Percentiles rank a stretch among this genome's conserved stretches.
phyloP scores from a whole-genome alignment of 2,113 vertebrate species.

The Chaenocephalus aceratus region DNA sequence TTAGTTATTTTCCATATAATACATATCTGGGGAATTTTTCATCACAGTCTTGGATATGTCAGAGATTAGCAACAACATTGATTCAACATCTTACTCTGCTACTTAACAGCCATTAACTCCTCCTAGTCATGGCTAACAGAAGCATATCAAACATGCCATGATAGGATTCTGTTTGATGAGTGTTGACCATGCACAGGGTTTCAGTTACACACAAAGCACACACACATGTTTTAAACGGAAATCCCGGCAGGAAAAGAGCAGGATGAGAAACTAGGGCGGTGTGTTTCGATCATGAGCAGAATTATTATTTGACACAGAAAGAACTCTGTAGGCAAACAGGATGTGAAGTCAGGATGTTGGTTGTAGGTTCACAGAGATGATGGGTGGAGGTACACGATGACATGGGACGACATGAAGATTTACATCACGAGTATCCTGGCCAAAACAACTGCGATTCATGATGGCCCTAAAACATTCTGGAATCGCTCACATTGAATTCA shows the following conservation, averaged over 20 bases:
- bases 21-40: too few relatives aligned
- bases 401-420: neutral
- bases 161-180: neutral
- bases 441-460: too few relatives aligned
- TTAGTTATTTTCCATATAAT: too few relatives aligned
- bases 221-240: conserved; percentile 2
- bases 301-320: neutral
- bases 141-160: neutral
- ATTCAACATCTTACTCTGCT: too few relatives aligned
- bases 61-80: too few relatives aligned
- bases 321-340: neutral
- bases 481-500: too few relatives aligned
- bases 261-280: neutral
- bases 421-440: too few relatives aligned
- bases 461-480: too few relatives aligned
- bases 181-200: conserved; percentile 6
- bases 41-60: too few relatives aligned
- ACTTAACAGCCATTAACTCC: too few relatives aligned
- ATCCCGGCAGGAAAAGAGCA: conserved; percentile 7
- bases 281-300: conserved; percentile 1
- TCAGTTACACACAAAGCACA: conserved; percentile 4
- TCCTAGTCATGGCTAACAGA: neutral
- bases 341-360: neutral
- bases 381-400: neutral
- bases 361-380: neutral